Evolutionary conservation across 2,797 vertebrate species (phyloP).

Genomic region (Sus cebifrons): DNA sequence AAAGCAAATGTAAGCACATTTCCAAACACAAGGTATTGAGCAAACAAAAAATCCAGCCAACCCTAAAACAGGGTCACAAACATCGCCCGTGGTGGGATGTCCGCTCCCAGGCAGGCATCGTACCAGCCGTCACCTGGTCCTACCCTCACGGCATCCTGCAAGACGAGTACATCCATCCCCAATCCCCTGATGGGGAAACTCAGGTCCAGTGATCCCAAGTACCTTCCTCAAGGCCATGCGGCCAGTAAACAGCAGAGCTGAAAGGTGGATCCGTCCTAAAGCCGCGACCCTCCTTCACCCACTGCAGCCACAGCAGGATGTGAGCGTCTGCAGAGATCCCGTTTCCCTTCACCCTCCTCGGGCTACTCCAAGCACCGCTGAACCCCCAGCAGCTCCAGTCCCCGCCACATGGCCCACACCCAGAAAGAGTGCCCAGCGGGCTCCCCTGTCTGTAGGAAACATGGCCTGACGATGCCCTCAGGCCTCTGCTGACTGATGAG

Average conservation of each 20-base stretch:
- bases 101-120: neutral
- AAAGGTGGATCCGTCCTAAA: neutral
- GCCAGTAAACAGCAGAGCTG: neutral
- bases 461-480: neutral
- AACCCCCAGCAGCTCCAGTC: neutral
- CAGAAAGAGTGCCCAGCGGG: neutral
- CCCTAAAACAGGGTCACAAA: neutral
- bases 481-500: neutral
- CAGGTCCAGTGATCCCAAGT: neutral
- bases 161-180: neutral
- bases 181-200: neutral
- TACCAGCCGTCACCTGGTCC: neutral
- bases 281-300: neutral
- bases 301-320: neutral
- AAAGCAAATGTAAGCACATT: slow-evolving; percentile 31
- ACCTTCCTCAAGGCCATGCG: neutral
- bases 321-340: neutral
- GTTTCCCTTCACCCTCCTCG: neutral
- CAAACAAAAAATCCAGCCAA: slow-evolving; percentile 12
- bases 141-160: neutral
- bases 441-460: neutral
- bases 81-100: neutral
- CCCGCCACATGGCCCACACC: neutral
- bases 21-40: neutral
- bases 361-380: neutral